Evolutionary conservation across 2,888 invertebrate species (phyloP), one percentile per base, ranked within the genome.

Genomic region (Trichopria drosophilae): DNA sequence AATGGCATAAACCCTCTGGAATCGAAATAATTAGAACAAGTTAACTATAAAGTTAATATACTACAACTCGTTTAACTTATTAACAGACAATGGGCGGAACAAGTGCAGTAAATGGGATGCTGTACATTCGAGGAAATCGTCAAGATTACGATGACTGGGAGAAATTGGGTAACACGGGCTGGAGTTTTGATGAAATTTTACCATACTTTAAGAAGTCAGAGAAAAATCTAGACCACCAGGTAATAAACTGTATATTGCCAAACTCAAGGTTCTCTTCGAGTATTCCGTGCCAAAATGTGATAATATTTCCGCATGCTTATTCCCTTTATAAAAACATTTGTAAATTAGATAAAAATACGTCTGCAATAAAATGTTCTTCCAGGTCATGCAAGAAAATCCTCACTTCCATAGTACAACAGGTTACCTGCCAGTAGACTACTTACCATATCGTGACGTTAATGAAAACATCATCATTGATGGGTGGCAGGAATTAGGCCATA

Each of bases 371-470:
- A 15, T 16, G 31, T 22, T 6, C 12, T 19, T 49, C 42, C 53
- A 68, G 67, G 51, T 67, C 28, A 43, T 65, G 2, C 13, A 57
- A 13, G 35, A 55, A 2, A 62, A 83, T 54, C 76, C 75, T 4
- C 64, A 76, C 19, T 82, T 81, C 60, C 87, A 87, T 63, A 78
- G 80, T 0, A 76, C 76, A 7, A 80, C 80, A 4, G 87, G 86
- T 2, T 84, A 83, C 29, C 78, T 82, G 22, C 82, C 80, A 19
- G 84, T 87, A 0, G 83, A 85, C 69, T 73, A 81, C 59, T 84
- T 80, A 59, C 79, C 82, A 0, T 83, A 84, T 61, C 77, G 80
- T n/a, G 86, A 86, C 58, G 60, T 75, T 7, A 84, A 82, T 53
- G 77, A 81, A 0, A 68, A 79, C 37, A 78, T 81, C 67, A 42